Conservation (phyloP, 2,797 vertebrate species). For the Columba guinea region DNA sequence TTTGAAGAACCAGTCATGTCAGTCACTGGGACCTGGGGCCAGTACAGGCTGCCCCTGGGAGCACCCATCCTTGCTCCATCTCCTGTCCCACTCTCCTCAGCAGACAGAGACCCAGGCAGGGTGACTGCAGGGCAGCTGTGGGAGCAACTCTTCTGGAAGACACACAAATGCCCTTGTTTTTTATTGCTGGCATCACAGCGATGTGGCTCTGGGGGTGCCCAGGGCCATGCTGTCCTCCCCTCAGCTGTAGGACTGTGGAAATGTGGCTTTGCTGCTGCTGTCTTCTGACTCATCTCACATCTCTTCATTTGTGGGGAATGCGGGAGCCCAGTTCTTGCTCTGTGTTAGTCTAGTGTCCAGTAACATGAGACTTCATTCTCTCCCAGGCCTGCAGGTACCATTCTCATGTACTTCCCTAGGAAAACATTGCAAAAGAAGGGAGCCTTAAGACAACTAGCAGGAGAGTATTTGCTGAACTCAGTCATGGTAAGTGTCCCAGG, state of each 20-base stretch:
- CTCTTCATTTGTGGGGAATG: neutral
- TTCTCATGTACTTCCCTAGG: accelerated
- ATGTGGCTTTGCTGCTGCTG: accelerated
- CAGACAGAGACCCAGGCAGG: accelerated
- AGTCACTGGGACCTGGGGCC: neutral
- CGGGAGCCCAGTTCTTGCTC: neutral
- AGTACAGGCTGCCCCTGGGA: neutral
- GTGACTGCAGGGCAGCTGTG: neutral
- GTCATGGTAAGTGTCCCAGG: neutral
- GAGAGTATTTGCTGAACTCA: neutral
- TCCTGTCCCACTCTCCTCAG: accelerated
- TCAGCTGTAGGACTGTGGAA: accelerated
- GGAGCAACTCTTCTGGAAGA: neutral
- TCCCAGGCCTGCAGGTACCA: neutral
- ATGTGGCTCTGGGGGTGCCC: neutral
- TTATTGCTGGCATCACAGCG: neutral
- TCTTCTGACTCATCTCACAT: neutral
- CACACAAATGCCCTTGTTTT: accelerated
- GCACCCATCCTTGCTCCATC: accelerated
- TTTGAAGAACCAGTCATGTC: accelerated
- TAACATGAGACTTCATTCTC: neutral
- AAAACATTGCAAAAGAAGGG: neutral
- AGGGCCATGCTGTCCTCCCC: neutral
- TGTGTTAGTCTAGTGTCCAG: neutral
- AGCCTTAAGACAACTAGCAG: neutral